phyloP scores from a whole-genome alignment of 2,113 vertebrate species.

The Toxotes chatareus region DNA sequence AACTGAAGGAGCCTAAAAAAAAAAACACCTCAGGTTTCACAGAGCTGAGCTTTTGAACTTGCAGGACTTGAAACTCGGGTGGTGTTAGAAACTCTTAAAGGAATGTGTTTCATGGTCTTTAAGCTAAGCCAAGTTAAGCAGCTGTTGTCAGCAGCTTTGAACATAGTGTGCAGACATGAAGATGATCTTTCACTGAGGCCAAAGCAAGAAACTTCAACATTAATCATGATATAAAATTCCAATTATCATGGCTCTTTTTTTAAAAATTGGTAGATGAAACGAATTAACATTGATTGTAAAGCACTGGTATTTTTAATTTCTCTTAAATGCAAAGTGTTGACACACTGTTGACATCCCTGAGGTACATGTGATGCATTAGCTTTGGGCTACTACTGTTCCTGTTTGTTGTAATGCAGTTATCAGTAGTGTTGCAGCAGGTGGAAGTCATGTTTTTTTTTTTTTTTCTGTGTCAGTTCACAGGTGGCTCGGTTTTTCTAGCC shows the following conservation, averaged over 20 bases:
- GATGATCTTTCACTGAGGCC: too few species aligned
- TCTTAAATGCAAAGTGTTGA: background rate
- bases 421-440: background rate
- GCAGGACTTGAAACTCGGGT: too few species aligned
- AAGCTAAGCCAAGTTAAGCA: too few species aligned
- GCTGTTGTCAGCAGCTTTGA: too few species aligned
- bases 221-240: background rate
- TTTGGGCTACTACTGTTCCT: background rate
- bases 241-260: background rate
- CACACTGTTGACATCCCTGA: background rate
- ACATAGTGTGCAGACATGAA: too few species aligned
- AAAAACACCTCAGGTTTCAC: too few species aligned
- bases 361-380: background rate
- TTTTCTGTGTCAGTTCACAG: background rate
- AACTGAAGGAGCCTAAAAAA: too few species aligned
- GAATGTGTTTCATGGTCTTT: too few species aligned
- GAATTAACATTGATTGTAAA: too few species aligned
- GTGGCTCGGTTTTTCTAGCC: background rate
- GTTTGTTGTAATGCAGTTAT: background rate
- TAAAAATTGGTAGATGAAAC: background rate
- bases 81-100: too few species aligned
- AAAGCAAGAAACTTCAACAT: too few species aligned
- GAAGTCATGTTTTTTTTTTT: background rate
- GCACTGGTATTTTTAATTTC: background rate
- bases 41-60: too few species aligned